Base-by-base conservation (phyloP, 2,888 invertebrate species). In the Craniophora ligustri region DNA sequence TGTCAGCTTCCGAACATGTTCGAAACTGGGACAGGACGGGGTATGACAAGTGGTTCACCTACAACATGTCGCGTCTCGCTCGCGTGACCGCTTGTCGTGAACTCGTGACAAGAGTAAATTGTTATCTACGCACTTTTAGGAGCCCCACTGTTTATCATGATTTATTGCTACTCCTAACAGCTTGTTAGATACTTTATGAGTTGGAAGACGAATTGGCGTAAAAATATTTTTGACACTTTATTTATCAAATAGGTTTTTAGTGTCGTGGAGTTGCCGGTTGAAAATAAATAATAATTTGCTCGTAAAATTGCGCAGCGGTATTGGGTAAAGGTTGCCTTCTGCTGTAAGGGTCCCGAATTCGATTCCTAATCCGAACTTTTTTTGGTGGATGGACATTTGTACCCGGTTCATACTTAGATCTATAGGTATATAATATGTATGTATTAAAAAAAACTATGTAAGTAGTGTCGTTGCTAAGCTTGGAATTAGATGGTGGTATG, bases 111-210 rank as follows among this genome's bases (percentile, higher is more conserved):
- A 67, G 68, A 67, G 82, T 83, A 82, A 85, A 86, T 82, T 79
- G 84, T 85, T 87, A 87, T 85, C 85, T 84, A 82, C 79, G 77
- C 85, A 84, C 81, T 85, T 82, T 84, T 79, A 79, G 76, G 65
- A 68, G 58, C 55, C 78, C 72, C 76, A 72, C 50, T 40, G 45
- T 53, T 75, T 74, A 74, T 87, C 82, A 81, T 87, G 84, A 87
- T 88, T 85, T 87, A 88, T 82, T 71, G 61, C 66, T 44, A 54
- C 64, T 70, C 67, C 68, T 82, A 79, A 76, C 76, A 75, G 66
- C 63, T 72, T 76, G 75, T 63, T 73, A 47, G 49, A 74, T 54
- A 55, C 14, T 56, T 60, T 66, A 62, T 65, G 49, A 54, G 13
- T 38, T 47, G 18, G 11, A 23, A 23, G 23, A 23, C 2, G 23